Conservation (phyloP, 2,113 vertebrate genomes). For the Catharus minimus region DNA sequence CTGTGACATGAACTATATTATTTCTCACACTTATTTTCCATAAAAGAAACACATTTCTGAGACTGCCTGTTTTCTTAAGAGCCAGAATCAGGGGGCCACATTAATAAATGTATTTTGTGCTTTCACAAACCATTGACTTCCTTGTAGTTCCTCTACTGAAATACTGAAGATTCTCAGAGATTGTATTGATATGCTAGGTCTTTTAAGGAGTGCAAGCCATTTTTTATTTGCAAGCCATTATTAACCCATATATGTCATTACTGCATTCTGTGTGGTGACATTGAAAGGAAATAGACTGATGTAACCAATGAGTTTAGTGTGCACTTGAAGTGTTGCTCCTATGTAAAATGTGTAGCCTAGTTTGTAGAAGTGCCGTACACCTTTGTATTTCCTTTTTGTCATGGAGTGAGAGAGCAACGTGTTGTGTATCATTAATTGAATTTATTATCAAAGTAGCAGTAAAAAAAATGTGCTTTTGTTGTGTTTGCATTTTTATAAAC, state of each 20-base stretch:
- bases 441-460: background rate
- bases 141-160: background rate
- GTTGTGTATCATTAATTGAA: background rate
- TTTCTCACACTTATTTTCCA: background rate
- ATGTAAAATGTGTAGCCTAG: background rate
- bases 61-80: background rate
- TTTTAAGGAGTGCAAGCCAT: background rate
- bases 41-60: background rate
- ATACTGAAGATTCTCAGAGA: background rate
- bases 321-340: constrained; percentile 56
- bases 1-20: background rate
- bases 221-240: background rate
- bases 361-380: background rate
- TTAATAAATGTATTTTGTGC: background rate
- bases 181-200: accelerated
- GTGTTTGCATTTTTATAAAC: background rate
- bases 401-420: background rate
- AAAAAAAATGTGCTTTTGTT: background rate
- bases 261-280: background rate
- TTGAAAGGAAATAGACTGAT: background rate
- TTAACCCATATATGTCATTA: background rate
- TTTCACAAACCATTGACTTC: background rate
- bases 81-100: background rate
- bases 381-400: background rate
- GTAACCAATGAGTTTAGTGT: background rate